phyloP scores from a whole-genome alignment of 2,113 vertebrate genomes.

The Hucho hucho region DNA sequence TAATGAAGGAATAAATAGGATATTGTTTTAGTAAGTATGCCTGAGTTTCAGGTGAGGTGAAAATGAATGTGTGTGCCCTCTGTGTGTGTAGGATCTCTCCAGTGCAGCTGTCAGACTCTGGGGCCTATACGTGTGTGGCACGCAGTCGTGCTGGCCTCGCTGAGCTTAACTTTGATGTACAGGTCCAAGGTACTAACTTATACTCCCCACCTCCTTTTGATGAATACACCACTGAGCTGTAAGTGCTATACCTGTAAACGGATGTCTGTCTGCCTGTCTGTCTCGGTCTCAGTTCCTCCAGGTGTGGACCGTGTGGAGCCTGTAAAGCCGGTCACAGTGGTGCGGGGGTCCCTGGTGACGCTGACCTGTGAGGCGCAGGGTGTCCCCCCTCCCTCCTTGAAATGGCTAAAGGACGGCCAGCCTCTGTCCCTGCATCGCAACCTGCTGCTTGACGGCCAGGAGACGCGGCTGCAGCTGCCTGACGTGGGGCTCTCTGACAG shows the following conservation, averaged over 20 bases:
- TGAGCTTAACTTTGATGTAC: slow-evolving; percentile 80
- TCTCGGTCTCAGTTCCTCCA: slow-evolving; percentile 72
- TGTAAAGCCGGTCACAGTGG: slow-evolving; percentile 76
- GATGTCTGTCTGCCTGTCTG: not conserved
- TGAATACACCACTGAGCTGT: not conserved
- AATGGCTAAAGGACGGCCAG: slow-evolving; percentile 84
- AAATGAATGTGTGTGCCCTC: slow-evolving; percentile 12
- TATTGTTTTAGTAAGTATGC: not conserved
- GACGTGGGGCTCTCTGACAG: slow-evolving; percentile 56
- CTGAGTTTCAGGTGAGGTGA: slow-evolving; percentile 7
- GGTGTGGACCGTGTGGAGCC: slow-evolving; percentile 74
- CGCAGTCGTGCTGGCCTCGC: slow-evolving; percentile 83
- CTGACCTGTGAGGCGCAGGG: slow-evolving; percentile 85
- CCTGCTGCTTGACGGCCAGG: slow-evolving; percentile 64
- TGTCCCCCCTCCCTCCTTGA: slow-evolving; percentile 76
- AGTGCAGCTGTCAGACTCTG: slow-evolving; percentile 80
- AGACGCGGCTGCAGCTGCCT: slow-evolving; percentile 75
- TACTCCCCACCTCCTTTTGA: not conserved
- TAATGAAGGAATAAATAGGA: slow-evolving; percentile 1
- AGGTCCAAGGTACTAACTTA: slow-evolving; percentile 76
- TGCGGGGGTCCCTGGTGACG: slow-evolving; percentile 78
- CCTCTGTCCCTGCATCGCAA: slow-evolving; percentile 74
- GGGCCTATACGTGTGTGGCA: slow-evolving; percentile 83
- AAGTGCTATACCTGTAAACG: not conserved
- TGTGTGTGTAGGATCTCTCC: slow-evolving; percentile 79